Base-by-base conservation (phyloP, 2,888 invertebrate genomes). In the Athripsodes cinereus region DNA sequence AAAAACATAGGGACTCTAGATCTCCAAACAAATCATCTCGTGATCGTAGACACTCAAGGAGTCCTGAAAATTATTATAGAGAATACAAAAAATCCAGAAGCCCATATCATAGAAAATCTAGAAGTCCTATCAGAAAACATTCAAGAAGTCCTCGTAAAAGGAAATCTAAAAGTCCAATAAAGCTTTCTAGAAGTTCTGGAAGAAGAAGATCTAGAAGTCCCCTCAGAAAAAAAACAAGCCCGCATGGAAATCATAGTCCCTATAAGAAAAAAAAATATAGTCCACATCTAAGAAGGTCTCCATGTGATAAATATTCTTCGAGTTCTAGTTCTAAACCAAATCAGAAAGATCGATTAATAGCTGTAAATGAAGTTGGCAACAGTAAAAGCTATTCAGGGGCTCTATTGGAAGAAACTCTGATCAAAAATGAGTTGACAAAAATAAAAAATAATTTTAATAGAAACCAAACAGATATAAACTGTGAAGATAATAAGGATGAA, bases 101-200 rank as follows among this genome's bases (percentile, higher is more conserved):
- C 13, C 55, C 55, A 31, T n/a, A 44, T 44, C 20, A 44, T 16
- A 16, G 18, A 11, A 47, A 47, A 34, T 52, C 57, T 21, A 34
- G 47, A 11, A 57, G 57, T 16, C 57, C 57, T 20, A 13, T 35
- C 20, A 40, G 26, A 22, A 50, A 16, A 26, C 22, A 16, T 13
- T 26, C 50, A 2, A 22, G 8, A 22, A 50, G 50, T 50, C 22
- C 22, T 16, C 20, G 11, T 22, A 50, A 16, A 22, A 50, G 18
- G 11, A 10, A 18, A 18, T 13, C 50, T 26, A n/a, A 16, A 22
- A 50, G 50, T 22, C 48, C 48, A 13, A 8, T 13, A 40, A 40
- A 13, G 16, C 19, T 3, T 11, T 19, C 48, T 20, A 2, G 48
- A 8, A 48, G 48, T 48, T 19, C 48, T 6, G 11, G 6, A 18